Evolutionary conservation across 1,140 invertebrate genomes (phyloP), one percentile per base, ranked within the genome.

Genomic region (Pseudomyrmex pallidus): DNA sequence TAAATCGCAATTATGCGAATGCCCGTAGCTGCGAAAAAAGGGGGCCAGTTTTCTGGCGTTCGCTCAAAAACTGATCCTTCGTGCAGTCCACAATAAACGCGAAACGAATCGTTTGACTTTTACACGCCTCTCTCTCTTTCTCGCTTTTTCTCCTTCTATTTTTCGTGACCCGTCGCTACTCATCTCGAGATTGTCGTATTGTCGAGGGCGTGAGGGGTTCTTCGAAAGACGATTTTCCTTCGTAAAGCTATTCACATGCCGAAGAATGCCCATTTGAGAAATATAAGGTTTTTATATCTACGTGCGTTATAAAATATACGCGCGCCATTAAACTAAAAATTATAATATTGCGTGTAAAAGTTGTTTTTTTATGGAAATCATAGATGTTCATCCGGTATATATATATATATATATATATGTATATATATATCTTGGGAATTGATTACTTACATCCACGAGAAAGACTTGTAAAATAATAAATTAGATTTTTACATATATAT

Each of bases 191-290:
- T 88, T 85, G 86, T 73, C 57, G 57, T 80, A 88, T 88, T 88
- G 86, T 89, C 86, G 87, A 88, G 87, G 92, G 92, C 92, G 92
- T 92, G 92, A 92, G 91, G 92, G 90, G 91, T 83, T 86, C 61
- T 87, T 85, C 82, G 78, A 80, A 54, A 62, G 74, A 84, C 78
- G 74, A 90, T 88, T 92, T 92, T 93, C 90, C 87, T 89, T 88
- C 46, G 67, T 76, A 63, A 74, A 80, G 85, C 87, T 84, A 90
- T 91, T 91, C 90, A 85, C 35, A 56, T 52, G 15, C 73, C 85
- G 74, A 92, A 90, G 85, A 92, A 90, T 90, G 54, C 54, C 35
- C 73, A 17, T n/a, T 20, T 44, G 61, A 35, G 25, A 73, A 22
- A 63, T 72, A 68, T 64, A 63, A 13, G 22, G 61, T 15, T 70